These are phyloP conservation scores for Aleadryas rufinucha DNA, from an alignment of 2,113 vertebrate genomes.

Conservation along the genomic window DNA sequence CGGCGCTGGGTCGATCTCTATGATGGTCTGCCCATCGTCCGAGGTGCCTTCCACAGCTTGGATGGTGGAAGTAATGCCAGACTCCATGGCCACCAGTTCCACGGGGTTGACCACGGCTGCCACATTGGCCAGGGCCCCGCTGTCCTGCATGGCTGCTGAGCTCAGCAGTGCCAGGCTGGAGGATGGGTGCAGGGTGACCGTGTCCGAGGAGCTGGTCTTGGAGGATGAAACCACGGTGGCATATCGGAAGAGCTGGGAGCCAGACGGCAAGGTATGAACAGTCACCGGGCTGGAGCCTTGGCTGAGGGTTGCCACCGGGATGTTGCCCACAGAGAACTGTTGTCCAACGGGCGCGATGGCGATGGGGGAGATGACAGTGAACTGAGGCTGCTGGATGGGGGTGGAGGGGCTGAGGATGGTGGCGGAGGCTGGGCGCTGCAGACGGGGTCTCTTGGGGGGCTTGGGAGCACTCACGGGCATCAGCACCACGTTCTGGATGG, in stretches of 20 bases:
- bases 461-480: conserved; percentile 79
- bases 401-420: conserved; percentile 82
- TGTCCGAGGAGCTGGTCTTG: conserved; percentile 78
- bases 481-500: conserved; percentile 81
- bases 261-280: conserved; percentile 81
- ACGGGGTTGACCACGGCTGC: conserved; percentile 82
- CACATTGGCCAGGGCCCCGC: conserved; percentile 76
- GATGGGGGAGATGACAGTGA: conserved; percentile 82
- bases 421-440: conserved; percentile 89
- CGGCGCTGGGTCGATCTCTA: conserved; percentile 85
- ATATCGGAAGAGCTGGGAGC: conserved; percentile 88
- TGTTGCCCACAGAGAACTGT: conserved; percentile 83
- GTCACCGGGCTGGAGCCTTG: conserved; percentile 82
- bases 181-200: conserved; percentile 86
- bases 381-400: conserved; percentile 82
- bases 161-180: conserved; percentile 89
- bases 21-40: conserved; percentile 80
- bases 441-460: conserved; percentile 86
- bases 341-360: conserved; percentile 76
- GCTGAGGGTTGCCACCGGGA: conserved; percentile 79
- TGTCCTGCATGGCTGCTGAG: conserved; percentile 82
- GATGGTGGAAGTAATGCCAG: conserved; percentile 75
- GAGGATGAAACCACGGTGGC: conserved; percentile 81
- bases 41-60: conserved; percentile 79
- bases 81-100: conserved; percentile 88